Base-by-base conservation (phyloP, 2,888 invertebrate species). In the Galeruca laticollis region DNA sequence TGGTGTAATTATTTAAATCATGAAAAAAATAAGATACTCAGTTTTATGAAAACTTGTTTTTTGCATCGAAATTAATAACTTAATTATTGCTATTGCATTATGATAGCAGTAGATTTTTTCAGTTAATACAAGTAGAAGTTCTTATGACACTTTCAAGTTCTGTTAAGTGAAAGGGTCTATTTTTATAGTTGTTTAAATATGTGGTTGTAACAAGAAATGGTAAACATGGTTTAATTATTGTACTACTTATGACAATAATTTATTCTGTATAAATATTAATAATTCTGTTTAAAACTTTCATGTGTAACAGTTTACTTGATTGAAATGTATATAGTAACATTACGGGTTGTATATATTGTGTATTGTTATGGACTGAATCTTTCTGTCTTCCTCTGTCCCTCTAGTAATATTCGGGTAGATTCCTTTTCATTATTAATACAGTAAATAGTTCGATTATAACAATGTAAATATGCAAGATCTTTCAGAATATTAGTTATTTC, bases 341-440 rank as follows among this genome's bases (percentile, higher is more conserved):
- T 83, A 83, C 83, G 83, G 83, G 83, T 84, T 84, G 83, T 84
- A 84, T 68, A 85, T 77, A 77, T 70, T 77, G 76, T 76, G 76
- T 78, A 78, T 79, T 77, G 75, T 79, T 80, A 79, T 78, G 82
- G 80, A 83, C 82, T 83, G 83, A 83, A 82, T 79, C 80, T 79
- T 82, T 83, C 82, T 82, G 85, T 85, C 85, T 85, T 84, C 84
- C 85, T 84, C 73, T 72, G 77, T 76, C 77, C 76, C 76, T 75
- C 76, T 82, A 83, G 81, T 81, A 83, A 81, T 82, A 82, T 81
- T 79, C 76, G 0, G 4, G n/a, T 70, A 63, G 62, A 60, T 26
- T 65, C 60, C 69, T 67, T 75, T 73, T 61, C 62, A 69, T 49
- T 54, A 56, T 43, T 60, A 54, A 33, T 60, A 51, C 20, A 59